These are phyloP conservation scores for Oncorhynchus mykiss DNA, from an alignment of 2,113 vertebrate species.

Conservation along the genomic window DNA sequence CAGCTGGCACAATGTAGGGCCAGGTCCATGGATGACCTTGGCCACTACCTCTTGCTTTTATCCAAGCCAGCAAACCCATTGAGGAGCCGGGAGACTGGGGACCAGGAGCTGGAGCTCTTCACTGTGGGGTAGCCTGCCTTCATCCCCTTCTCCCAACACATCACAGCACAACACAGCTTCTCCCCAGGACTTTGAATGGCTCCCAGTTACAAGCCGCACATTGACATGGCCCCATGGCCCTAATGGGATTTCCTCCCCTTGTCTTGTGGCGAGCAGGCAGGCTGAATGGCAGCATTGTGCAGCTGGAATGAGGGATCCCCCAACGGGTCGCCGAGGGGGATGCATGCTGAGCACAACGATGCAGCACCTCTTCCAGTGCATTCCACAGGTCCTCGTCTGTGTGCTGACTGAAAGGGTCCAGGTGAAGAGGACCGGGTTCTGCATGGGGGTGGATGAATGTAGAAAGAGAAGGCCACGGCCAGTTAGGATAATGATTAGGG, in stretches of 20 bases:
- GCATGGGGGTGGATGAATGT: constrained; percentile 66
- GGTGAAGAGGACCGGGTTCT: constrained; percentile 93
- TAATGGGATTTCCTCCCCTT: constrained; percentile 78
- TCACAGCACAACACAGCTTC: constrained; percentile 62
- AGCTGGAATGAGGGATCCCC: constrained; percentile 69
- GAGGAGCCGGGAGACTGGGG: not conserved
- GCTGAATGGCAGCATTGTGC: constrained; percentile 78
- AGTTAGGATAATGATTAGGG: constrained; percentile 70
- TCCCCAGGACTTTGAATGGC: constrained; percentile 73
- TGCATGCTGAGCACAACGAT: constrained; percentile 69
- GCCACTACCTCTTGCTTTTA: constrained; percentile 76
- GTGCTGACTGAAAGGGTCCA: constrained; percentile 93
- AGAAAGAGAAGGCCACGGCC: constrained; percentile 73
- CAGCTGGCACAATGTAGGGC: constrained; percentile 67
- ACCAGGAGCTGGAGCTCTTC: constrained; percentile 83
- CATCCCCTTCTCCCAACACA: constrained; percentile 57
- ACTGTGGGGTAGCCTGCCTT: constrained; percentile 79
- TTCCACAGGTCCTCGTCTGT: constrained; percentile 92
- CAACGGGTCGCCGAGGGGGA: constrained; percentile 64
- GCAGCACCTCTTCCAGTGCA: constrained; percentile 88
- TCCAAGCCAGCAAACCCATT: constrained; percentile 76
- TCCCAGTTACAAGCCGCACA: constrained; percentile 74
- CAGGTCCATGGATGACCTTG: constrained; percentile 73
- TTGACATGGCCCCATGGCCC: constrained; percentile 74
- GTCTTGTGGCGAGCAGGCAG: constrained; percentile 75